These are phyloP conservation scores for Mylabris phalerata DNA, from an alignment of 1,140 invertebrate species.

Conservation along the genomic window DNA sequence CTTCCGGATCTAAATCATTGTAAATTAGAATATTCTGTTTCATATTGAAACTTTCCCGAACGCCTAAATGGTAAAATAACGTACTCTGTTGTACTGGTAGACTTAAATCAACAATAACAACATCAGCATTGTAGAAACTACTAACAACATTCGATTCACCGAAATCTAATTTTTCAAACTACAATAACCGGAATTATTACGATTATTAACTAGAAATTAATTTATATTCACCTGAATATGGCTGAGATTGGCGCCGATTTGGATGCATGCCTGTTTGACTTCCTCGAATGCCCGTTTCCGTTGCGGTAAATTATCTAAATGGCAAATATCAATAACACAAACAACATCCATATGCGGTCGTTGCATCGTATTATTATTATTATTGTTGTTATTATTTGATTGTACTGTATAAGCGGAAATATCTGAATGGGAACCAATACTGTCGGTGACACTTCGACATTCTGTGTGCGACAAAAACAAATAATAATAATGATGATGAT, in stretches of 20 bases:
- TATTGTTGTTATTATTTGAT: constrained; percentile 36
- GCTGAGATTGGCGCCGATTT: constrained; percentile 73
- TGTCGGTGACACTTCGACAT: constrained; percentile 60
- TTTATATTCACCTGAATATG: constrained; percentile 63
- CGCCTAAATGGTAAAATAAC: constrained; percentile 94
- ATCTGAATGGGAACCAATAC: constrained; percentile 64
- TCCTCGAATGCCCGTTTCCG: constrained; percentile 78
- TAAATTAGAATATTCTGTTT: constrained; percentile 94
- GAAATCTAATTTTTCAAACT: constrained; percentile 84
- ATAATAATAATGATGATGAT: background rate
- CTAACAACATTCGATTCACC: constrained; percentile 78
- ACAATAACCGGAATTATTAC: constrained; percentile 31
- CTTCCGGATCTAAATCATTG: constrained; percentile 83
- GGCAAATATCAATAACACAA: constrained; percentile 75
- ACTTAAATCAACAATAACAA: constrained; percentile 93
- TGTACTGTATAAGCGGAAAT: constrained; percentile 59
- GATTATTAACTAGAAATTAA: background rate
- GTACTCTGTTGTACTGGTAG: constrained; percentile 83
- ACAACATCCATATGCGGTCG: constrained; percentile 80
- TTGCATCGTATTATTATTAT: too few relatives aligned
- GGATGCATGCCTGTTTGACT: constrained; percentile 69
- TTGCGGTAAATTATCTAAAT: constrained; percentile 62
- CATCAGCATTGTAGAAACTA: constrained; percentile 94
- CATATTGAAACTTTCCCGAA: constrained; percentile 97
- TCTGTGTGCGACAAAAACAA: constrained; percentile 35